phyloP scores from a whole-genome alignment of 1,140 invertebrate genomes.

The Lasaia peninsularis region DNA sequence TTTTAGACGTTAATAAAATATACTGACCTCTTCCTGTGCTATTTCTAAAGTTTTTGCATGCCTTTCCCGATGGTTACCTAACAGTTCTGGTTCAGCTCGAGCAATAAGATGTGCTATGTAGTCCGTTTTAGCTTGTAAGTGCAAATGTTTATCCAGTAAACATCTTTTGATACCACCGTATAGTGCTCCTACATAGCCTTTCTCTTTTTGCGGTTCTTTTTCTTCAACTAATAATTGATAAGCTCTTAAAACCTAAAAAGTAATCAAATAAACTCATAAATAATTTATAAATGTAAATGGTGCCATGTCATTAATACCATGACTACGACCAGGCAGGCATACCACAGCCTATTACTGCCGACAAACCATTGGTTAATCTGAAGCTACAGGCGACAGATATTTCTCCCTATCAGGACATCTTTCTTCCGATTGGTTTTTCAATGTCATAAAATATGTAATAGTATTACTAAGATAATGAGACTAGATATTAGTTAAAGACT shows the following conservation, averaged over 20 bases:
- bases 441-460: no score
- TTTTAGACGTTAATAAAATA: neutral
- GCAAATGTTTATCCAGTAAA: constrained; percentile 90
- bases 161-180: constrained; percentile 93
- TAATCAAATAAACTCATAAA: constrained; percentile 9
- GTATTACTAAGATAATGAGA: no score
- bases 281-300: no score
- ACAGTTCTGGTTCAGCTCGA: constrained; percentile 91
- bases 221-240: constrained; percentile 92
- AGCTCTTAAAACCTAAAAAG: constrained; percentile 82
- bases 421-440: no score
- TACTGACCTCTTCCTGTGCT: constrained; percentile 91
- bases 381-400: no score
- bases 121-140: constrained; percentile 90
- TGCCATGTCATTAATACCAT: no score
- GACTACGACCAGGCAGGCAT: no score
- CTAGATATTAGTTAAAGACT: no score
- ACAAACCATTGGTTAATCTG: no score
- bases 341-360: no score
- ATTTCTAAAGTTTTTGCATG: constrained; percentile 97
- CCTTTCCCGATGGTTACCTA: constrained; percentile 89
- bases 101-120: constrained; percentile 92
- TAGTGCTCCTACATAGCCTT: constrained; percentile 90
- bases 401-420: no score
- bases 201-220: constrained; percentile 89